Base-by-base conservation (phyloP, 2,888 invertebrate genomes). In the Leptinotarsa juncta region DNA sequence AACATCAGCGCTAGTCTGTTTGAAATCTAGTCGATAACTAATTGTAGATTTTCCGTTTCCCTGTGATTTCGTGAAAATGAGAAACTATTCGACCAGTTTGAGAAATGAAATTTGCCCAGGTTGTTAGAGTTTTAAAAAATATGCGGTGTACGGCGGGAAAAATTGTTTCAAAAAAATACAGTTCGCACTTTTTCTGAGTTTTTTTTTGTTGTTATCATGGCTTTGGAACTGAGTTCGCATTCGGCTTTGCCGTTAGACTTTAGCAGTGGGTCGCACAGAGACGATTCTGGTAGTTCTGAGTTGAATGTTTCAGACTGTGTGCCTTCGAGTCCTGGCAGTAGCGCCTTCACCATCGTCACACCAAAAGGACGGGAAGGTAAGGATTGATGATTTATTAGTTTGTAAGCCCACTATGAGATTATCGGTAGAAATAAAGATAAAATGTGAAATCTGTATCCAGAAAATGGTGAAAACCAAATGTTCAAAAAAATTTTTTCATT, bases 261-360 rank as follows among this genome's bases (percentile, higher is more conserved):
- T 88, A 92, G 84, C 82, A 82, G 85, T 83, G 82, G 85, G 87
- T 82, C 82, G 84, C 86, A 89, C 85, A 79, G 86, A 67, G 86
- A 86, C 67, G 81, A 81, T 77, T 83, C 85, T 55, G 82, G 81
- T 20, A 86, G 84, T 81, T 85, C 86, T 77, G 85, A 86, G 71
- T 83, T 86, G 72, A 84, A 85, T 73, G 85, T 86, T 67, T 81
- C 84, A 3, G 85, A 85, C 76, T 85, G 85, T 50, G 83, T 84
- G 57, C 83, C 85, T 57, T 82, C 85, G 14, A 86, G 86, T 81
- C 87, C 78, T 67, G 79, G 87, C 68, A 87, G 82, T 82, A 92
- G 92, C 89, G 93, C 93, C 42, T 93, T 93, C 85, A 89, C 92
- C 81, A 91, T 93, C 71, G 93, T 93, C 82, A 92, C 92, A 3